Conservation (phyloP, 1,140 invertebrate genomes). For the Zaprionus inermis region DNA sequence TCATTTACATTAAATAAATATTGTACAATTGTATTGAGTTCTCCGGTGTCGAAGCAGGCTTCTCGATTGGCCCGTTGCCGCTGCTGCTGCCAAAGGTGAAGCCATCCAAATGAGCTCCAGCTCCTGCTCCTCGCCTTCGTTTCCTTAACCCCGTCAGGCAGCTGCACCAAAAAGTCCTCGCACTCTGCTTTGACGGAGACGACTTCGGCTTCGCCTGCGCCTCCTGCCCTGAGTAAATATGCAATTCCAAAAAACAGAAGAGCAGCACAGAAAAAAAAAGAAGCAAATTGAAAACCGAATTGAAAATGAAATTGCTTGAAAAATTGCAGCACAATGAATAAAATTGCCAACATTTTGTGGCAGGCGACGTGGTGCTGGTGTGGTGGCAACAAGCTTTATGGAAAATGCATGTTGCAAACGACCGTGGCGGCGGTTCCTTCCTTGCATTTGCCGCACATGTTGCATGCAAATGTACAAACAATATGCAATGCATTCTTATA, state of each 20-base stretch:
- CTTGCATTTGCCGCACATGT: constrained; percentile 37
- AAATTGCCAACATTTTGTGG: constrained; percentile 63
- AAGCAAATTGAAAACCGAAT: constrained; percentile 22
- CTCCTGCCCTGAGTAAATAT: constrained; percentile 55
- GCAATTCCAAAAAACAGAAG: constrained; percentile 26
- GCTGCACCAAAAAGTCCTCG: constrained; percentile 42
- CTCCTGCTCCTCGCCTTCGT: constrained; percentile 11
- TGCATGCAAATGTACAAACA: constrained; percentile 65
- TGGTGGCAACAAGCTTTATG: constrained; percentile 55
- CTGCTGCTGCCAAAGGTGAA: constrained; percentile 60
- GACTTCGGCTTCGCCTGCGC: constrained; percentile 23
- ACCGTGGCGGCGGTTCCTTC: constrained; percentile 18
- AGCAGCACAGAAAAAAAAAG: constrained; percentile 1
- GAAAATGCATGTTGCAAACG: constrained; percentile 72
- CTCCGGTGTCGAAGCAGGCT: constrained; percentile 1
- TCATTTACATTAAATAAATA: constrained; percentile 83
- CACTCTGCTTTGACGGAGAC: constrained; percentile 17
- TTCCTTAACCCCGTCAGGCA: constrained; percentile 4
- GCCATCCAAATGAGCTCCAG: constrained; percentile 68
- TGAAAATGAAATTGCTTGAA: constrained; percentile 54
- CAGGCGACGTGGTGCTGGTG: constrained; percentile 30
- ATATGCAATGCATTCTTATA: constrained; percentile 43
- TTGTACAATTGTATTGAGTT: constrained; percentile 80
- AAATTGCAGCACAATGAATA: constrained; percentile 61
- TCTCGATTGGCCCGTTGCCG: background rate